A percentile compares a stretch with the other conserved stretches of the same genome.
phyloP scores from a whole-genome alignment of 2,113 vertebrate genomes.

The Dascyllus trimaculatus region DNA sequence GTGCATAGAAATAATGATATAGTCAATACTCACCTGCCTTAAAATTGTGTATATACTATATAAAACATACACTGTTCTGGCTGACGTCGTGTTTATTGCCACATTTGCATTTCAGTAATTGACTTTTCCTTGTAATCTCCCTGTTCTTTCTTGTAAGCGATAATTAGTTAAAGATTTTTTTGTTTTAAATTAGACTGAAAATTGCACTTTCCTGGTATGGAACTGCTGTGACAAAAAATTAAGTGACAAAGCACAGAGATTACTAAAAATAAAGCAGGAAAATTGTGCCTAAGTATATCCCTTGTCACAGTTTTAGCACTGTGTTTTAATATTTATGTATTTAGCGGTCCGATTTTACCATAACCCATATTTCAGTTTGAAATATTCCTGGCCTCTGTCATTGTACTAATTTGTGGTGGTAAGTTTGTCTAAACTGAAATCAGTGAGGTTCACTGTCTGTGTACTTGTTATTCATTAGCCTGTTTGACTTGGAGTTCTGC shows the following conservation, averaged over 20 bases:
- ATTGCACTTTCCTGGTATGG: too few species aligned
- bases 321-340: too few species aligned
- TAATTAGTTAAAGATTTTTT: too few species aligned
- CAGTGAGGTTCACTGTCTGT: conserved; percentile 31
- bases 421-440: conserved; percentile 52
- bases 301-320: neutral
- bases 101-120: neutral
- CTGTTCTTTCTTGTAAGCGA: too few species aligned
- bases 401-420: conserved; percentile 10
- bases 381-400: conserved; percentile 18
- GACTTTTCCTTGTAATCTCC: neutral
- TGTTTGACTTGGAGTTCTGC: conserved; percentile 72
- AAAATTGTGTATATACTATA: too few species aligned
- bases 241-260: neutral
- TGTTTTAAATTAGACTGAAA: too few species aligned
- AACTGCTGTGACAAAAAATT: neutral
- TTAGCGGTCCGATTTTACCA: neutral
- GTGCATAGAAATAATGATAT: too few species aligned
- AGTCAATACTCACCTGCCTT: too few species aligned
- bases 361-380: neutral
- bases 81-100: neutral
- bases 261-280: too few species aligned
- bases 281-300: neutral
- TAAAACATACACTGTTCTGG: neutral
- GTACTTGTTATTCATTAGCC: conserved; percentile 62